Percentiles rank a stretch among this genome's conserved stretches.
Conservation (phyloP, 2,888 invertebrate species). For the Hypomecis atomaria region DNA sequence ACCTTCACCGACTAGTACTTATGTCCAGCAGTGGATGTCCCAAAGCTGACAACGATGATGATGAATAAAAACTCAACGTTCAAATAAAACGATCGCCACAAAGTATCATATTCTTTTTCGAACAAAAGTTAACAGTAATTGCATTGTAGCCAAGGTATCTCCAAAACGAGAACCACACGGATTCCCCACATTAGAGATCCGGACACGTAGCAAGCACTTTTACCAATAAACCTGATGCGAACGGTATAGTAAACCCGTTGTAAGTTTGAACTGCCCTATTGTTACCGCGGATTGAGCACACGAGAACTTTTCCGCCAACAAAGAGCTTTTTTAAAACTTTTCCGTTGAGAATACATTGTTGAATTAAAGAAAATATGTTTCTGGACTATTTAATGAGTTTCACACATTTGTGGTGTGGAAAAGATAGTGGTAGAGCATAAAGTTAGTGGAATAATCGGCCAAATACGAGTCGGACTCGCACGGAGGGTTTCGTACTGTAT, state of each 20-base stretch:
- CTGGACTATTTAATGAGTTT: slow-evolving; percentile 17
- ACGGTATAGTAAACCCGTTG: slow-evolving; percentile 36
- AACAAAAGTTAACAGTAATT: slow-evolving; percentile 1
- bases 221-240: slow-evolving; percentile 44
- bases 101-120: not conserved
- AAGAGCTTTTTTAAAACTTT: slow-evolving; percentile 39
- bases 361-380: slow-evolving; percentile 19
- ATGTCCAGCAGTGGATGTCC: too few relatives aligned
- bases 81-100: too few relatives aligned
- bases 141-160: not conserved
- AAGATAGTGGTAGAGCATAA: not conserved
- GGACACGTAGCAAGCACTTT: slow-evolving; percentile 42
- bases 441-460: too few relatives aligned
- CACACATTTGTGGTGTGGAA: not conserved
- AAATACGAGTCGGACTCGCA: too few relatives aligned
- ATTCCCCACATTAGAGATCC: slow-evolving; percentile 22
- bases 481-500: too few relatives aligned
- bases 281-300: slow-evolving; percentile 37
- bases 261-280: slow-evolving; percentile 41
- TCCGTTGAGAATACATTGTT: slow-evolving; percentile 25
- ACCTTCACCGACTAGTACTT: too few relatives aligned
- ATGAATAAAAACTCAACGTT: too few relatives aligned
- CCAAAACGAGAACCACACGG: slow-evolving; percentile 8
- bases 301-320: slow-evolving; percentile 35
- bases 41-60: too few relatives aligned